Conservation (phyloP, 1,140 invertebrate genomes). For the Drosophila neocordata region DNA sequence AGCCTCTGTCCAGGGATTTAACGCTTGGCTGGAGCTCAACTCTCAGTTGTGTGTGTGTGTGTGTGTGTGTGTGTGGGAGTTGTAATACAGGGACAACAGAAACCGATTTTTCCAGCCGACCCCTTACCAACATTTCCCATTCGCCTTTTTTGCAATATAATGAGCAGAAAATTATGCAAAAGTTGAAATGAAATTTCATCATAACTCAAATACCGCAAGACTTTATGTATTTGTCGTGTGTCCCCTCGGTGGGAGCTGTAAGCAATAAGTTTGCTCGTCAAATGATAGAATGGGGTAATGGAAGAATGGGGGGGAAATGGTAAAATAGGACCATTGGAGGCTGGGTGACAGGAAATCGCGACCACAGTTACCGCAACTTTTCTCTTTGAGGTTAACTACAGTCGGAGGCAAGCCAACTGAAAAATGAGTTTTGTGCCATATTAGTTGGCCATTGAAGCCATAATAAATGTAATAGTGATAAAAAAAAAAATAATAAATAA, state of each 20-base stretch:
- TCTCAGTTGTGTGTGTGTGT: not conserved
- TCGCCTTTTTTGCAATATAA: constrained; percentile 37
- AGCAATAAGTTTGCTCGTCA: not conserved
- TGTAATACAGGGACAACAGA: constrained; percentile 9
- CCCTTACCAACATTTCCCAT: not conserved
- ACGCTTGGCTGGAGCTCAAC: constrained; percentile 47
- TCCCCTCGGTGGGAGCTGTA: constrained; percentile 1
- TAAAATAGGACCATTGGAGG: not conserved
- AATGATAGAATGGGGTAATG: no score
- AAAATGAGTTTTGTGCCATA: constrained; percentile 12
- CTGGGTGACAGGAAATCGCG: not conserved
- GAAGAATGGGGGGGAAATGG: not conserved
- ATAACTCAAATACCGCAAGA: constrained; percentile 61
- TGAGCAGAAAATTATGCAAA: constrained; percentile 79
- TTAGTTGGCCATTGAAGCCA: constrained; percentile 9
- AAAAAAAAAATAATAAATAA: not conserved
- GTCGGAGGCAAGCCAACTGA: not conserved
- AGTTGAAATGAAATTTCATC: constrained; percentile 74
- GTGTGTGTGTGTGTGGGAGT: not conserved
- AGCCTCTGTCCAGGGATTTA: constrained; percentile 67
- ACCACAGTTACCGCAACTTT: constrained; percentile 20
- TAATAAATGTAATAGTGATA: not conserved
- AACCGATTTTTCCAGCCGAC: constrained; percentile 3
- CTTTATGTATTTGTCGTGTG: constrained; percentile 32
- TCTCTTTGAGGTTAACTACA: constrained; percentile 1